Evolutionary conservation across 1,140 invertebrate species (phyloP), one percentile per base, ranked within the genome.

Genomic region (Listronotus oregonensis): DNA sequence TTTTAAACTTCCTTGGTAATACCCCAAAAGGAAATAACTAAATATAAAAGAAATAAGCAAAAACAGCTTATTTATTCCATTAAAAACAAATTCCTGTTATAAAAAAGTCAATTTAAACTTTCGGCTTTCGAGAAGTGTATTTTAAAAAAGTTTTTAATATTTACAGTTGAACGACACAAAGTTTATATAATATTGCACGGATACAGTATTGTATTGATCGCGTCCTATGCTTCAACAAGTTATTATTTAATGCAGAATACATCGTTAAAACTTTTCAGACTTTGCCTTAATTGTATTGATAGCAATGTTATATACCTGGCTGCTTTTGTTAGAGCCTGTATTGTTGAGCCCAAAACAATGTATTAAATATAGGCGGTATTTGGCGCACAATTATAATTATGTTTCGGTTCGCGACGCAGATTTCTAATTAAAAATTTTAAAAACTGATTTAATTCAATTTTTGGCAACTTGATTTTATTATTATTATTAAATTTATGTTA

Each of bases 201-300:
- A 55, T 68, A 71, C 66, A 71, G 52, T 49, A 56, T 15, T 56
- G 63, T 75, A 74, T 74, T 70, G 74, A 76, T 75, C 74, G 70
- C 68, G 64, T 69, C 65, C 57, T 54, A 71, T 71, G 67, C 72
- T 72, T 67, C 64, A 73, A 73, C 76, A 77, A 78, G 75, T 76
- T 78, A 77, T 77, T 65, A 65, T 65, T 65, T 77, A 76, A 74
- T 73, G 68, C 71, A 73, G 67, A 76, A 76, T 77, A 76, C 76
- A 75, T 78, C 76, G 75, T 78, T 78, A 78, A 78, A 78, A 78
- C 75, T 78, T 78, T 78, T 78, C 75, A 78, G 74, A 77, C 76
- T 75, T 27, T 72, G 74, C 67, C 66, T 73, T 71, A 70, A 77
- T 75, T 77, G 70, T 75, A 66, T 67, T 68, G 68, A 63, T 60